Evolutionary conservation across 1,140 invertebrate species (phyloP), one percentile per base, ranked within the genome.

Genomic region (Macrotrachela quadricornifera): DNA sequence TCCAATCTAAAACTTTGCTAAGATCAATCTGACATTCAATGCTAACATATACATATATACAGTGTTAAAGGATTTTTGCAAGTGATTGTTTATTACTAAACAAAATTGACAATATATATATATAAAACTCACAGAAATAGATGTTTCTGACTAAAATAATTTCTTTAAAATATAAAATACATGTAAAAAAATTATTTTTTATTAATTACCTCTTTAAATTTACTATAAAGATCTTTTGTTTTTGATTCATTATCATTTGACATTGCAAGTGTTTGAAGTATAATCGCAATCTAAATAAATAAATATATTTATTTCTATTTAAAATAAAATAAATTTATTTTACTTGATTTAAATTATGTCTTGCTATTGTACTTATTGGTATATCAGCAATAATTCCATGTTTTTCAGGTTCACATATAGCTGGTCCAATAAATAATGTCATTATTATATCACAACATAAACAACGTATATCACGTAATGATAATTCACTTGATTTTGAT

Each of bases 371-470:
- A 51, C 82, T 85, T 38, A 95, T 83, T n/a, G 84, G 83, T 1
- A 82, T 81, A 64, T 92, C 88, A 10, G 68, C 67, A 0, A 83
- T 84, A 46, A 95, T 84, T n/a, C 87, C 88, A 67, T 87, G 81
- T 1, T 85, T 80, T 69, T 95, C 90, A 0, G 91, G 90, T 72
- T 92, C 86, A 30, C 90, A 82, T 45, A 96, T 85, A 0, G 87
- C 90, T 10, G 87, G 86, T 63, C 90, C 96, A 55, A 96, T 85
- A 59, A 94, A 94, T 60, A 85, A 78, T 2, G 82, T 83, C 64
- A 95, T 85, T 12, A 96, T 80, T 16, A 96, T 71, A 65, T 96
- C 88, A 0, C 83, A 84, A 63, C 84, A 86, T 60, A 95, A 65
- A 14, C 68, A 61, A 43, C 65, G 46, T 1, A 78, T 72, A 72